Percentiles rank a stretch among this genome's conserved stretches.
phyloP scores from a whole-genome alignment of 2,113 vertebrate species.

The Regulus satrapa region DNA sequence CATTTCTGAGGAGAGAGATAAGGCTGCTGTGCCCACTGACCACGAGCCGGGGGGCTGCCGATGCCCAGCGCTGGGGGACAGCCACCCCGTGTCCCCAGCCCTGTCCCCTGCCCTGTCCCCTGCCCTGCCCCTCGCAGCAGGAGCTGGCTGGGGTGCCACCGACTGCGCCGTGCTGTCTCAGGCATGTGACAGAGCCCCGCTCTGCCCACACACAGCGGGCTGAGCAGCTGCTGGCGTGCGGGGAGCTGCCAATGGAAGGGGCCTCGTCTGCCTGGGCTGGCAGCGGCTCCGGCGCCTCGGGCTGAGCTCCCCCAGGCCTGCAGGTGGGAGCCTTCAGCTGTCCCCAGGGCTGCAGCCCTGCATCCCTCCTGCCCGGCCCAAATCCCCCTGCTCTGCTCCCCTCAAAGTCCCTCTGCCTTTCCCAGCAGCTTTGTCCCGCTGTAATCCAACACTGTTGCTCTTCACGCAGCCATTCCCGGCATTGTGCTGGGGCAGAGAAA shows the following conservation, averaged over 20 bases:
- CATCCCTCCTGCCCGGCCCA: not conserved
- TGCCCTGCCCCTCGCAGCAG: not conserved
- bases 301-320: not conserved
- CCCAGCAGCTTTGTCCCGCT: not conserved
- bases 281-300: not conserved
- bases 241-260: not conserved
- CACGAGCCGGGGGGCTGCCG: rapidly evolving
- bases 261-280: not conserved
- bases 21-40: not conserved
- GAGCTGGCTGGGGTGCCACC: not conserved
- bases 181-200: not conserved
- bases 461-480: not conserved
- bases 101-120: not conserved
- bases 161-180: not conserved
- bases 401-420: not conserved
- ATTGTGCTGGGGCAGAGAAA: not conserved
- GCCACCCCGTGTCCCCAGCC: no score
- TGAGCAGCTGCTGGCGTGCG: not conserved
- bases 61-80: not conserved
- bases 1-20: rapidly evolving
- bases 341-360: not conserved
- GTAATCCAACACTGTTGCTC: not conserved
- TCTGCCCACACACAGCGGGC: slow-evolving; percentile 9
- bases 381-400: rapidly evolving
- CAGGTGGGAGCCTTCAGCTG: not conserved